phyloP scores from a whole-genome alignment of 2,113 vertebrate species.

The Takifugu flavidus region DNA sequence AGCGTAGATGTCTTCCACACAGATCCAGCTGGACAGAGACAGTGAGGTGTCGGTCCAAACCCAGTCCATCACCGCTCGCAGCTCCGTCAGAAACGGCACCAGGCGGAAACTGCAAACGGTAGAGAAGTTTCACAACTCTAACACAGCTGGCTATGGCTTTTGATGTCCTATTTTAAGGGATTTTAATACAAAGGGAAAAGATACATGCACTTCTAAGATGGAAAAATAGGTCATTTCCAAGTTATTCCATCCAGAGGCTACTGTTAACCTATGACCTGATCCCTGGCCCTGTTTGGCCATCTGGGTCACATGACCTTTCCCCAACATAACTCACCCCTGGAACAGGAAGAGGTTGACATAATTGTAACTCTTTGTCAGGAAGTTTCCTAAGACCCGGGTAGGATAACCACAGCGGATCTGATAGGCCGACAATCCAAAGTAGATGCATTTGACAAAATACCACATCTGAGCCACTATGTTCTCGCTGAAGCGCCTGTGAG shows the following conservation, averaged over 20 bases:
- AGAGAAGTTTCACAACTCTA: background rate
- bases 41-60: constrained; percentile 98
- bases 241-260: no score
- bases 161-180: no score
- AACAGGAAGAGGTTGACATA: constrained; percentile 98
- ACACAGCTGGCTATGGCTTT: background rate
- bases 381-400: constrained; percentile 96
- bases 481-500: constrained; percentile 89
- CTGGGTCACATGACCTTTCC: constrained; percentile 20
- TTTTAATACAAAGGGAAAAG: background rate
- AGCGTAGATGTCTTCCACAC: constrained; percentile 98
- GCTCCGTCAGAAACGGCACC: constrained; percentile 93
- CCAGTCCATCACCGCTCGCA: constrained; percentile 99
- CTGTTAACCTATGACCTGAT: background rate
- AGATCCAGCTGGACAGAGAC: constrained; percentile 98
- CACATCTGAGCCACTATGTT: constrained; percentile 96
- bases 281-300: constrained; percentile 28
- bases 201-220: background rate
- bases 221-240: background rate
- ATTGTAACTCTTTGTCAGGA: constrained; percentile 98
- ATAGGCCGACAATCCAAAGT: constrained; percentile 97
- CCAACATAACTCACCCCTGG: constrained; percentile 85
- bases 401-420: constrained; percentile 99
- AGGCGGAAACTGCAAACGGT: constrained; percentile 84
- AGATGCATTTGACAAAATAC: constrained; percentile 99